These are phyloP conservation scores for Acridotheres tristis DNA, from an alignment of 2,797 vertebrate species.

Conservation along the genomic window DNA sequence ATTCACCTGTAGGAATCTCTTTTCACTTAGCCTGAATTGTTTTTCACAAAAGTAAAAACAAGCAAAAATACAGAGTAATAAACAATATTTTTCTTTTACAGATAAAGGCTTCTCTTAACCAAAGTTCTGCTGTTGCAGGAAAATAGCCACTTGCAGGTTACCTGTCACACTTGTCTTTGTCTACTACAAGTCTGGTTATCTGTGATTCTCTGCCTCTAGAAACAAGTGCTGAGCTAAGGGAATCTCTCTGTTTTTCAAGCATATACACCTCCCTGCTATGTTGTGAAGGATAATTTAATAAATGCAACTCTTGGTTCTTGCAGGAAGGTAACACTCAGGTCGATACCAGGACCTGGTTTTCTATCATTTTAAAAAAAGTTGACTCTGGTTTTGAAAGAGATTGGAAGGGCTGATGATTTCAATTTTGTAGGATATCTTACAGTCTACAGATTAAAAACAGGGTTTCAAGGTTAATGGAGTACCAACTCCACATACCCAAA, in stretches of 20 bases:
- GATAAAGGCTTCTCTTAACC: accelerated
- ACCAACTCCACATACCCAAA: not conserved
- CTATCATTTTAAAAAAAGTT: not conserved
- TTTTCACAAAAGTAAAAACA: not conserved
- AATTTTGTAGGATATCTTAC: not conserved
- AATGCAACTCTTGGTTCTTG: not conserved
- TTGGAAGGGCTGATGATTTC: not conserved
- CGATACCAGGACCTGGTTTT: not conserved
- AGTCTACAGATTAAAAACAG: not conserved
- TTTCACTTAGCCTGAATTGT: not conserved
- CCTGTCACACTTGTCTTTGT: accelerated
- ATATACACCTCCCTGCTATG: accelerated
- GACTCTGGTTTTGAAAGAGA: not conserved
- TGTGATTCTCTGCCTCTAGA: not conserved
- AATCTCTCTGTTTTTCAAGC: not conserved
- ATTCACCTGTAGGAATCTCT: not conserved
- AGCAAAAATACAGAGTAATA: not conserved
- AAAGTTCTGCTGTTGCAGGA: not conserved
- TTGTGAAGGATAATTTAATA: not conserved
- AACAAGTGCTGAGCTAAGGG: not conserved
- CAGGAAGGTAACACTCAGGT: not conserved
- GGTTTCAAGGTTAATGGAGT: not conserved
- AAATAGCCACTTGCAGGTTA: not conserved
- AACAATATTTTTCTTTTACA: not conserved
- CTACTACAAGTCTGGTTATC: not conserved